Base-by-base conservation (phyloP, 2,888 invertebrate species). In the Abscondita cerata region DNA sequence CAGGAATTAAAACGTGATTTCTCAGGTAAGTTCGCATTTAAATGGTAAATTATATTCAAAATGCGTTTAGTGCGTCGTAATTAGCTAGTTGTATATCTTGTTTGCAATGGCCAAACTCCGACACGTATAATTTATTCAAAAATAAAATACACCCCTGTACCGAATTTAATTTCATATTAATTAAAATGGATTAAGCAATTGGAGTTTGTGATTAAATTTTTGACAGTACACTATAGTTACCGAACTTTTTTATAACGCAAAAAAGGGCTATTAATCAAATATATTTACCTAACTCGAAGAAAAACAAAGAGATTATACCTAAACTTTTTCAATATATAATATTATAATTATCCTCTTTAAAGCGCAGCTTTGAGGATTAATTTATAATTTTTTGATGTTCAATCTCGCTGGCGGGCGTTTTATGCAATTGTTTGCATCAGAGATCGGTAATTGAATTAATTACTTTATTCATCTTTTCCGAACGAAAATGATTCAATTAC, bases 1-100 rank as follows among this genome's bases (percentile, higher is more conserved):
- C 38, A 38, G n/a, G n/a, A 15, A 41, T 41, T 41, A 41, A 41
- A 41, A 41, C 13, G 41, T 16, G 41, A 41, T 41, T 41, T 41
- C 13, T 41, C 8, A 13, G 8, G 13, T 16, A 12, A 8, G 3
- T 8, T 41, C 13, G 13, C 8, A 41, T 6, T 16, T 8, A 8
- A 41, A 8, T 41, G 8, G 13, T 41, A 41, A 41, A 41, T 41
- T 41, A 41, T 16, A 16, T 15, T 15, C n/a, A 13, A 41, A 41
- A 41, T 13, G 41, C 41, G 16, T 16, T 41, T 13, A 41, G 2
- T 12, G 41, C 36, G 36, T 36, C 3, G 11, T 9, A 36, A 36
- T 36, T 36, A 36, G 36, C 2, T 12, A 9, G n/a, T n/a, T n/a
- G 6, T 33, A 36, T 36, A 36, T 41, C 16, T 41, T 15, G 8